Evolutionary conservation across 2,113 vertebrate genomes (phyloP).

Genomic region (Pachyramphus minor): DNA sequence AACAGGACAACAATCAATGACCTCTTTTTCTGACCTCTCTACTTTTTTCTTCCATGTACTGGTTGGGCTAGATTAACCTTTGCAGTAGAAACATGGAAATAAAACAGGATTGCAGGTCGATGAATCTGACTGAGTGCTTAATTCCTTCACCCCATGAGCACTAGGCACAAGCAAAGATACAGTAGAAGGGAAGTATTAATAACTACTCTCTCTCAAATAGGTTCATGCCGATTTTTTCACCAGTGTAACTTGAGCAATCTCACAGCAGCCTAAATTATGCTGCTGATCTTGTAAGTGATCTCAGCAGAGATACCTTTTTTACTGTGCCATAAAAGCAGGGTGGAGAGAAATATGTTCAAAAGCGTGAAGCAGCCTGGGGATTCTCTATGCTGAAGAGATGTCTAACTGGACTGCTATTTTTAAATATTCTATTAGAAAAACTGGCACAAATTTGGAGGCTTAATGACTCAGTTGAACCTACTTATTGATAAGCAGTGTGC

Average conservation of each 20-base stretch:
- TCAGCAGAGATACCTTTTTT: neutral
- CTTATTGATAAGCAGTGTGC: neutral
- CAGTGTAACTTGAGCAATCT: neutral
- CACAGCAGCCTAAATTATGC: neutral
- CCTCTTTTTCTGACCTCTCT: neutral
- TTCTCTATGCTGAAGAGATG: neutral
- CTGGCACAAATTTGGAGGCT: neutral
- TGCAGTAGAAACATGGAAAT: neutral
- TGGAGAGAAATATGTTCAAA: neutral
- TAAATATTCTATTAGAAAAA: neutral
- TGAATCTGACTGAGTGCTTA: neutral
- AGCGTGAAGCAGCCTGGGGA: neutral
- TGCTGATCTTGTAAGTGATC: neutral
- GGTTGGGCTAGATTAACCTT: neutral
- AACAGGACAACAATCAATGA: neutral
- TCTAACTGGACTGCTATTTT: neutral
- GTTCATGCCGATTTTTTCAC: neutral
- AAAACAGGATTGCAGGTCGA: neutral
- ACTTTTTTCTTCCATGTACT: neutral
- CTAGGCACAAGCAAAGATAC: neutral
- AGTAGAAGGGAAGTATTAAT: neutral
- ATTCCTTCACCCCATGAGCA: neutral
- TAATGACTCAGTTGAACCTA: neutral
- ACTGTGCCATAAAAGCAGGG: neutral
- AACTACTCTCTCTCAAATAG: neutral